A percentile compares a stretch with the other conserved stretches of the same genome.
These are phyloP conservation scores for Promerops cafer DNA, from an alignment of 2,113 vertebrate species.

Conservation along the genomic window DNA sequence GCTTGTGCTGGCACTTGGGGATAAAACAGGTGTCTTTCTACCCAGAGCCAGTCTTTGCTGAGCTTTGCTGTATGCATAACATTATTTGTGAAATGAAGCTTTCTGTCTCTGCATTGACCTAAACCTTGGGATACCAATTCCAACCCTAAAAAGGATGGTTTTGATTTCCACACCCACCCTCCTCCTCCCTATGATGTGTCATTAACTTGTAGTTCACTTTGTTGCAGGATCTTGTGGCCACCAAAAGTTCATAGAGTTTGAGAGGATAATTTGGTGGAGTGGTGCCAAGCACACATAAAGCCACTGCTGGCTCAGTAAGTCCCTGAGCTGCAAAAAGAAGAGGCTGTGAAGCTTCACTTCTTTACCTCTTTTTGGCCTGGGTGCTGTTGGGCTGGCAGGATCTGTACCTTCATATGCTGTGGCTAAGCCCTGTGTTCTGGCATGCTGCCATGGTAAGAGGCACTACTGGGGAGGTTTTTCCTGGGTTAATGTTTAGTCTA, in stretches of 20 bases:
- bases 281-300: neutral
- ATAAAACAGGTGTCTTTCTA: neutral
- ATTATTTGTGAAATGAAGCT: neutral
- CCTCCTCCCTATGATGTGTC: neutral
- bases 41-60: neutral
- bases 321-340: neutral
- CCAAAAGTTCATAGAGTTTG: neutral
- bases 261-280: neutral
- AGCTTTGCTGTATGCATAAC: neutral
- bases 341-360: neutral
- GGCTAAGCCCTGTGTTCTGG: neutral
- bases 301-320: neutral
- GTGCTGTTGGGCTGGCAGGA: neutral
- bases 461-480: neutral
- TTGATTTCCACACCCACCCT: neutral
- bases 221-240: neutral
- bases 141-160: neutral
- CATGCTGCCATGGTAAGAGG: neutral
- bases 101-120: neutral
- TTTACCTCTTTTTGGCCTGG: neutral
- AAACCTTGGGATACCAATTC: neutral
- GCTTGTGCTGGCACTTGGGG: neutral
- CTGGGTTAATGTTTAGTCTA: conserved; percentile 7
- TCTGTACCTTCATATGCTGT: neutral
- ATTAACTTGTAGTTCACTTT: neutral